Percentiles rank a stretch among this genome's conserved stretches.
These are phyloP conservation scores for Calcarius ornatus DNA, from an alignment of 2,113 vertebrate genomes.

Conservation along the genomic window DNA sequence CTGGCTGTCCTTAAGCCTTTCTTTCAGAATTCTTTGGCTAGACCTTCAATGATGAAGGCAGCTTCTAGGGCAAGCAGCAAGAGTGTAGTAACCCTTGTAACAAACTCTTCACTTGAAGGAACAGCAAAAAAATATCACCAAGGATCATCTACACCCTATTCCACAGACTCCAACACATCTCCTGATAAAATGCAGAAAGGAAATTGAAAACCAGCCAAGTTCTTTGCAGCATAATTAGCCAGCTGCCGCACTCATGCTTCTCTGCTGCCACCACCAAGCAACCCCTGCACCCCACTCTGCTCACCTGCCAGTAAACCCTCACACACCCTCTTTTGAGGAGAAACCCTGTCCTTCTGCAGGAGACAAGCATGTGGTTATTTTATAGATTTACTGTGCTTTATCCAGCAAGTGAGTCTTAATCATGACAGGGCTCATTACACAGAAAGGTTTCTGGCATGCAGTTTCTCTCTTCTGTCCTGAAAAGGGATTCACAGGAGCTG, in stretches of 20 bases:
- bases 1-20: neutral
- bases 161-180: neutral
- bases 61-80: neutral
- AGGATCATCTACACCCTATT: neutral
- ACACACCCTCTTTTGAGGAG: neutral
- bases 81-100: neutral
- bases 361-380: neutral
- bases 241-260: neutral
- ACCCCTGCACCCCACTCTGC: fast-evolving
- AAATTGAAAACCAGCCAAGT: neutral
- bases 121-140: neutral
- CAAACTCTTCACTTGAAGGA: neutral
- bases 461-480: neutral
- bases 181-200: neutral
- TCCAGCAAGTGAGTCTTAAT: neutral
- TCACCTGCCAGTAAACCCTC: neutral
- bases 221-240: neutral
- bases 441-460: neutral
- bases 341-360: neutral
- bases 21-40: neutral
- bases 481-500: neutral
- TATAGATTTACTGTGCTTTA: neutral
- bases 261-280: neutral
- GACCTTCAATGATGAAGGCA: neutral
- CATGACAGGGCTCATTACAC: neutral